Percentiles rank a stretch among this genome's conserved stretches.
Evolutionary conservation across 2,113 vertebrate genomes (phyloP).

Genomic region (Perca schrenkii): DNA sequence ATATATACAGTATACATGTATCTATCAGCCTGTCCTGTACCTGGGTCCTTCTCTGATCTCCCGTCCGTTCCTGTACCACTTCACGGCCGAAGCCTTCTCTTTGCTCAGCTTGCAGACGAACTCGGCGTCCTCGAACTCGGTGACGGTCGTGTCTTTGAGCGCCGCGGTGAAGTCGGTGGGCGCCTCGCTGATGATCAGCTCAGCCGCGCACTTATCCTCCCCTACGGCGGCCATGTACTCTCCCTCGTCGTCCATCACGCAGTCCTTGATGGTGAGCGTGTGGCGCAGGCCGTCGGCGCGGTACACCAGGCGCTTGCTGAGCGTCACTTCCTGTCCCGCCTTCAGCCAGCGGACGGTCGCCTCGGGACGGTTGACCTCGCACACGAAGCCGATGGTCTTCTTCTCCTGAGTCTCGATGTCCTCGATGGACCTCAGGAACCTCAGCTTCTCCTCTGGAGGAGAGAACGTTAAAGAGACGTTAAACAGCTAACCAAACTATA

Average conservation of each 20-base stretch:
- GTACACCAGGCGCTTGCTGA: slow-evolving; percentile 91
- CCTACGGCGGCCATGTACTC: slow-evolving; percentile 93
- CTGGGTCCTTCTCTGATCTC: slow-evolving; percentile 95
- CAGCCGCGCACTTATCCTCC: slow-evolving; percentile 91
- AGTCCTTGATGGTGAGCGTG: slow-evolving; percentile 94
- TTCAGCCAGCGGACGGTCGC: slow-evolving; percentile 94
- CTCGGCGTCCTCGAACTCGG: slow-evolving; percentile 96
- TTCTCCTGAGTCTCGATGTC: slow-evolving; percentile 98
- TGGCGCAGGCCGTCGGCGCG: slow-evolving; percentile 93
- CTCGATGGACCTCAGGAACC: slow-evolving; percentile 92
- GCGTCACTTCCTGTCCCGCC: slow-evolving; percentile 91
- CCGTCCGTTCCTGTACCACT: slow-evolving; percentile 95
- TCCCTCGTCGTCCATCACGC: slow-evolving; percentile 93
- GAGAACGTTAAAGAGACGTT: neutral
- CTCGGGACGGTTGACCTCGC: slow-evolving; percentile 96
- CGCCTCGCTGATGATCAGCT: slow-evolving; percentile 96
- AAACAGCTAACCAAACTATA: neutral
- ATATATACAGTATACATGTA: too few species aligned
- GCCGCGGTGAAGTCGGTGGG: slow-evolving; percentile 93
- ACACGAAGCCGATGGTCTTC: slow-evolving; percentile 92
- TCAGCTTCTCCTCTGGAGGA: slow-evolving; percentile 91
- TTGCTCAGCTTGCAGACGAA: slow-evolving; percentile 95
- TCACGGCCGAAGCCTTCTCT: slow-evolving; percentile 90
- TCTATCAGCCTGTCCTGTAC: slow-evolving; percentile 41
- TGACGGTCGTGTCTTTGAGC: slow-evolving; percentile 95